Conservation (phyloP, 2,113 vertebrate genomes). For the Natator depressus region DNA sequence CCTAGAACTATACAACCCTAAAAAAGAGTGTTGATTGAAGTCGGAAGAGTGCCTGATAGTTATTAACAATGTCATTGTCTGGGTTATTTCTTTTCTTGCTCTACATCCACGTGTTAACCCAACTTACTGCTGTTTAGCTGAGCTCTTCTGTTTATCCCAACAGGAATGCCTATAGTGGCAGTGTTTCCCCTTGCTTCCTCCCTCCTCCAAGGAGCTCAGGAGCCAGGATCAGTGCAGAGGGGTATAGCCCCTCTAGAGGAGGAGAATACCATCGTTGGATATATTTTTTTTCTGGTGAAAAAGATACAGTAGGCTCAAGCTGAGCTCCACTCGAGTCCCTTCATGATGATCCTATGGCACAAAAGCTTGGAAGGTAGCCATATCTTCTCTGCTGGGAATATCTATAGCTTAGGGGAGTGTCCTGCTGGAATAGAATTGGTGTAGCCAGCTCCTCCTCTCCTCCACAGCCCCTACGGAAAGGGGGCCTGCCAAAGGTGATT, state of each 20-base stretch:
- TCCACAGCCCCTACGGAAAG: conserved; percentile 18
- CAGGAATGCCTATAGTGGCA: not conserved
- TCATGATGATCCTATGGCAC: not conserved
- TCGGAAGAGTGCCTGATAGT: not conserved
- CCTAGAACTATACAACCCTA: fast-evolving
- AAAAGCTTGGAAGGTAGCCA: conserved; percentile 31
- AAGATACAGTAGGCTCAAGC: not conserved
- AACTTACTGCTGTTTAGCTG: not conserved
- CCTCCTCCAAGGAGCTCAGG: not conserved
- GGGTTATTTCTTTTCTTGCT: not conserved
- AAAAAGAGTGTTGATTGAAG: not conserved
- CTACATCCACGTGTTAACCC: not conserved
- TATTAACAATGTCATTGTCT: not conserved
- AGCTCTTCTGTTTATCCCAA: not conserved
- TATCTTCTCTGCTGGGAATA: conserved; percentile 40
- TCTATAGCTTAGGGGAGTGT: conserved; percentile 38
- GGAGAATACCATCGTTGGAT: not conserved
- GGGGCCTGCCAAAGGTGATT: not conserved
- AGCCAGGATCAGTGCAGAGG: not conserved
- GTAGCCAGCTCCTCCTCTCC: conserved; percentile 24
- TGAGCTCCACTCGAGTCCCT: not conserved
- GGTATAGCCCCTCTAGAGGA: not conserved
- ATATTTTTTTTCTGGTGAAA: conserved; percentile 4
- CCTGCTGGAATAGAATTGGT: not conserved
- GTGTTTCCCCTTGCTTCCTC: not conserved